A percentile compares a stretch with the other conserved stretches of the same genome.
Conservation (phyloP, 2,113 vertebrate species). For the Epinephelus lanceolatus region DNA sequence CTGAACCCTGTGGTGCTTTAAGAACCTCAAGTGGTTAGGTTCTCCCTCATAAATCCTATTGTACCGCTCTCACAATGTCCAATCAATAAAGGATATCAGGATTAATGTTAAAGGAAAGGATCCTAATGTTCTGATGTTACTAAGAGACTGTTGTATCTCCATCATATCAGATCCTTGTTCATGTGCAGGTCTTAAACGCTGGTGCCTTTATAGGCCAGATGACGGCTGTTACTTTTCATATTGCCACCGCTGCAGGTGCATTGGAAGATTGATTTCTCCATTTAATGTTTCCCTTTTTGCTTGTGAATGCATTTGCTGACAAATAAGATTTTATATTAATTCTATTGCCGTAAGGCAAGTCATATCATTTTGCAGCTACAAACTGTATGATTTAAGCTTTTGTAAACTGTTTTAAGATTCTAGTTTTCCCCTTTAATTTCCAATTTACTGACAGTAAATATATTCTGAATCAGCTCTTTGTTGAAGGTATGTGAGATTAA, state of each 20-base stretch:
- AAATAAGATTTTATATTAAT: neutral
- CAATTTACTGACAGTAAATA: neutral
- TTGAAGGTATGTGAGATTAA: neutral
- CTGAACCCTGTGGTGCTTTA: constrained; percentile 41
- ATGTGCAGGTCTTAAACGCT: neutral
- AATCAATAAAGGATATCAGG: constrained; percentile 35
- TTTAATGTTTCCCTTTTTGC: constrained; percentile 18
- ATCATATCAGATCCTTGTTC: constrained; percentile 15
- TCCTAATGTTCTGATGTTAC: constrained; percentile 43
- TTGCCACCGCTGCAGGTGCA: constrained; percentile 12
- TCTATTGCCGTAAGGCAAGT: neutral
- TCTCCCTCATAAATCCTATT: neutral
- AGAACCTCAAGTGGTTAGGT: constrained; percentile 1
- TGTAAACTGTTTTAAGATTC: neutral
- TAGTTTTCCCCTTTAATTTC: neutral
- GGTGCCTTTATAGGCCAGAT: constrained; percentile 14
- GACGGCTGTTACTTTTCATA: constrained; percentile 14
- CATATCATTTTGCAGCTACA: neutral
- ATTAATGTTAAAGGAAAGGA: neutral
- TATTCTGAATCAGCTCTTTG: neutral
- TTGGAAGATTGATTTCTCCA: constrained; percentile 30
- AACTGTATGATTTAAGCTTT: neutral
- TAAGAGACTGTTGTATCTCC: constrained; percentile 35
- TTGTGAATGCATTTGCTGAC: constrained; percentile 8
- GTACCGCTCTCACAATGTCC: constrained; percentile 7